Base-by-base conservation (phyloP, 1,140 invertebrate species). In the Protaetia brevitarsis region DNA sequence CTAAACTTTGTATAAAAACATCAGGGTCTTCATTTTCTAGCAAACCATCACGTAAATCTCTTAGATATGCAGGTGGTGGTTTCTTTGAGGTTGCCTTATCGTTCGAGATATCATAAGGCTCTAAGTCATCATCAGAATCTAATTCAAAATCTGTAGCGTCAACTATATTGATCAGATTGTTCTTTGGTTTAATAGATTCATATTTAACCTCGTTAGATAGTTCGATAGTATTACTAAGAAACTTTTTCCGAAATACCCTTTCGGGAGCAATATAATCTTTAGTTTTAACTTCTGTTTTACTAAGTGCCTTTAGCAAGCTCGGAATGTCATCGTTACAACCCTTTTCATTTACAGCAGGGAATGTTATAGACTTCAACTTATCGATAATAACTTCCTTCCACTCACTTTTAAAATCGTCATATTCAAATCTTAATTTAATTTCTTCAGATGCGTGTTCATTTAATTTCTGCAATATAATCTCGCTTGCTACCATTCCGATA, bases 121-220 rank as follows among this genome's bases (percentile, higher is more conserved):
- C 83, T 26, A 95, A 80, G 80, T 96, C 94, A 78, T 96, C 94
- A 75, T 95, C 93, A 16, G 88, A 90, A 77, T 93, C 89, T 19
- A 91, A 69, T 56, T 85, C 79, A 51, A 79, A 76, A 57, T 77
- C 71, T 28, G 71, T 71, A 26, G 70, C 68, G 63, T 71, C 63
- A 5, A 74, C 68, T 6, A 73, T 71, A 13, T 58, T 73, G 11
- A 77, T 71, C 2, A 61, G 51, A 13, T 30, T 41, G 29, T 68
- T 65, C 51, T 60, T 63, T 58, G 64, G 57, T 30, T 70, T 69
- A 10, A 65, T 67, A 6, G 61, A 31, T 56, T 71, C 61, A 13
- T 66, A 45, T 26, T 71, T 23, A 16, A 74, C 28, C 63, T 74
- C 71, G 59, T 73, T 74, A 29, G 59, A 41, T 4, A 26, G 45